phyloP scores from a whole-genome alignment of 1,140 invertebrate species.

The Diorhabda carinulata region DNA sequence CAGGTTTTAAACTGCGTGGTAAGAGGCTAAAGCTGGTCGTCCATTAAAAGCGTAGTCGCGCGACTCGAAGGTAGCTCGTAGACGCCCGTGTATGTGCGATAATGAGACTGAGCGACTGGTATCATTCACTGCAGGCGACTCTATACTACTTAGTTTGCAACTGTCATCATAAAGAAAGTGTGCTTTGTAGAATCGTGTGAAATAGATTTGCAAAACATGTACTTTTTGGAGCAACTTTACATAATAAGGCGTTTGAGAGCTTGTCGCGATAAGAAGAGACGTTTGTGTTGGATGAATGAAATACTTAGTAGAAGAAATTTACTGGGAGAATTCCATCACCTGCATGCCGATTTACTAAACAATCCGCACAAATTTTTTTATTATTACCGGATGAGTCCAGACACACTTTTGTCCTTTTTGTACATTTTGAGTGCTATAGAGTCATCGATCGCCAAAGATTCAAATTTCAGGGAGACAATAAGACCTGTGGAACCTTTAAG shows the following conservation, averaged over 20 bases:
- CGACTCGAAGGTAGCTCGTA: slow-evolving; percentile 1
- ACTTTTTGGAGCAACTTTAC: background rate
- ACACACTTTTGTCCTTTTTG: background rate
- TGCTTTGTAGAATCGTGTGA: background rate
- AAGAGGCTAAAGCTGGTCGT: background rate
- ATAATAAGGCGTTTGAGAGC: slow-evolving; percentile 2
- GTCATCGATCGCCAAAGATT: slow-evolving; percentile 5
- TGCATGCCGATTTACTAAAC: slow-evolving; percentile 5
- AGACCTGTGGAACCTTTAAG: slow-evolving; percentile 8
- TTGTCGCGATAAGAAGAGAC: background rate
- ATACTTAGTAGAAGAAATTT: slow-evolving; percentile 3
- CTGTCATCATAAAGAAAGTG: background rate
- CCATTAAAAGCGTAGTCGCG: background rate
- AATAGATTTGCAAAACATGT: slow-evolving; percentile 4
- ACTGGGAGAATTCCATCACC: slow-evolving; percentile 6
- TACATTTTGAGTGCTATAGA: slow-evolving; percentile 14
- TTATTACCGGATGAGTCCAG: slow-evolving; percentile 5
- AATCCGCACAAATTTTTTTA: slow-evolving; percentile 11
- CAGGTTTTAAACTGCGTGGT: too few species aligned
- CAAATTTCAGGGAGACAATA: slow-evolving; percentile 9
- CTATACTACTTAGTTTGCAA: background rate
- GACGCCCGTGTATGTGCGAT: background rate
- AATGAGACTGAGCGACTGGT: slow-evolving; percentile 4
- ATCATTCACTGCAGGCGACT: background rate
- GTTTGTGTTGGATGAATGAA: slow-evolving; percentile 7